Base-by-base conservation (phyloP, 2,888 invertebrate genomes). In the Byasa hedistus region DNA sequence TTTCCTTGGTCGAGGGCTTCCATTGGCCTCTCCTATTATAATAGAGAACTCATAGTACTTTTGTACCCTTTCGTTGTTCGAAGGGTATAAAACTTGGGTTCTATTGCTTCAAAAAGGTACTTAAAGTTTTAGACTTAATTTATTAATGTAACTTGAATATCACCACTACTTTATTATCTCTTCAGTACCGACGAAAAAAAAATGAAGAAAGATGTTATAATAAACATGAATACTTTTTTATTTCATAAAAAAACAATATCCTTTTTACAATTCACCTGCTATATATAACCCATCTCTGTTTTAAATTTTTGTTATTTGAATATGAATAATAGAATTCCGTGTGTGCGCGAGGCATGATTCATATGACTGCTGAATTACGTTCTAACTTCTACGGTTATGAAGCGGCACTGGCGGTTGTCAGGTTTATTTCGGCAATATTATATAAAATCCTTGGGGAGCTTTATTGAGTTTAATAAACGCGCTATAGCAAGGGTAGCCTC, bases 1-100 rank as follows among this genome's bases (percentile, higher is more conserved):
- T 85, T 82, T 83, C 83, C 85, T 86, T 83, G 85, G 86, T 79
- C 79, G 71, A 27, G 51, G 76, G 80, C 80, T 83, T 82, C 76
- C 76, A 77, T 79, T 77, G 79, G 79, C 78, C 72, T 76, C 76
- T 74, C 78, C 77, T 79, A 80, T 81, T 83, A 81, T 62, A 58
- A 58, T 58, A 32, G 27, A 57, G 24, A 44, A 39, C 62, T 54
- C 58, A 58, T 36, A 44, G 54, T 58, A 58, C 66, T 52, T 36
- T 66, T 52, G 57, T 52, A 66, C 58, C 62, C 57, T 57, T 21
- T 68, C 65, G 65, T 63, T 63, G 64, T 68, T 65, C 57, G 21
- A 52, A 0, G 61, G 23, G 52, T 19, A 57, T n/a, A 17, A 65
- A 22, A 61, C 22, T 57, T 57, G 19, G 15, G 7, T n/a, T 60